Evolutionary conservation across 2,113 vertebrate genomes (phyloP), one percentile per base, ranked within the genome.

Genomic region (Microtus ochrogaster): DNA sequence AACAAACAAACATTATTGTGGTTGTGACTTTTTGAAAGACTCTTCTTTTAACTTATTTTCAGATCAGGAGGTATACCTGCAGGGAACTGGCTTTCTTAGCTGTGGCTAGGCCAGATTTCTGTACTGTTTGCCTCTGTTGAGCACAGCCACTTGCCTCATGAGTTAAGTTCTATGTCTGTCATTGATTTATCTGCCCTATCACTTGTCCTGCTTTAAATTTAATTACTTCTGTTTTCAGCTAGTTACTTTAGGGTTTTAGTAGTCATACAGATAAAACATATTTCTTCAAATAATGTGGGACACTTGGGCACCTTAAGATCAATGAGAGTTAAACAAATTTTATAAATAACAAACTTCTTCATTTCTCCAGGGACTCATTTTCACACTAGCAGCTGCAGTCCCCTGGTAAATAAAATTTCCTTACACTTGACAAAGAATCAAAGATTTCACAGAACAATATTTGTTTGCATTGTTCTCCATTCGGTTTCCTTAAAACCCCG

Each of bases 181-280:
- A 92, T 76, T 96, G 92, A 97, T 96, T 98, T 96, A 95, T 94
- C 66, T 94, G 41, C 9, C 78, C 39, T 86, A 73, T 55, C 26
- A 86, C 61, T 97, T 96, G 73, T 90, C 66, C 47, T 94, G 55
- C 33, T 58, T 94, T 93, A 97, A 95, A 97, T 97, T 91, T 91
- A 92, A 96, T 97, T 97, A 94, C 95, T 94, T 92, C 49, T 90
- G 36, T 95, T 86, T 95, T 77, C 17, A 89, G 47, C 55, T 92
- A 96, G 85, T 94, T 94, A 28, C 65, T 92, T 96, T 94, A 94
- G 76, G 13, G 90, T 94, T 93, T n/a, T 83, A 49, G 22, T 74
- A 86, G 87, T 95, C 96, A 87, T 76, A 39, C 72, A 77, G 91
- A 76, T 95, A 68, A 96, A 95, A 91, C 33, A 70, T 90, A 95